These are phyloP conservation scores for Seriola rivoliana DNA, from an alignment of 2,113 vertebrate genomes.

Conservation along the genomic window DNA sequence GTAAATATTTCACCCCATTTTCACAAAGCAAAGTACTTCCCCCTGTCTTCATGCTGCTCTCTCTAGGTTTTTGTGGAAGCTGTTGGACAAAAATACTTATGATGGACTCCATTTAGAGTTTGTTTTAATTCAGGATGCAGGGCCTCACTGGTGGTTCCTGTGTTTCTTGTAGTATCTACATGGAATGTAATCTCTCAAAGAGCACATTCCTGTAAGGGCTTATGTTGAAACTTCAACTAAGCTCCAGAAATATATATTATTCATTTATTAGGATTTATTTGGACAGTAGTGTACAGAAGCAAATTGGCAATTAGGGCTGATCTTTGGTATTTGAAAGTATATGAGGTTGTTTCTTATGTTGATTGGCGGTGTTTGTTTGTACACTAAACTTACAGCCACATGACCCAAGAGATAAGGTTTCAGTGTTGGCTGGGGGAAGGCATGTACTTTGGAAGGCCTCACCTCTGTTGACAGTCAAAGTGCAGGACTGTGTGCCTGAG, in stretches of 20 bases:
- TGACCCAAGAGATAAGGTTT: slow-evolving; percentile 80
- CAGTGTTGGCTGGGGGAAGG: slow-evolving; percentile 55
- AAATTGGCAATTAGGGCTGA: not conserved
- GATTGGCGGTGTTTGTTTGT: slow-evolving; percentile 54
- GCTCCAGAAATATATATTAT: not conserved
- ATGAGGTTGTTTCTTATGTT: slow-evolving; percentile 18
- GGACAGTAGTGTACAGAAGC: not conserved
- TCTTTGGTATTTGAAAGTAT: slow-evolving; percentile 15
- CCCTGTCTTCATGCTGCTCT: slow-evolving; percentile 11
- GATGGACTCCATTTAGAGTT: not conserved
- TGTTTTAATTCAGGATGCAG: not conserved
- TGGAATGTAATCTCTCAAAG: slow-evolving; percentile 34
- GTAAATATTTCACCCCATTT: slow-evolving; percentile 3
- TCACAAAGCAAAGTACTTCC: not conserved
- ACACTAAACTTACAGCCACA: slow-evolving; percentile 64
- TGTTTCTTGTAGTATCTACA: slow-evolving; percentile 24
- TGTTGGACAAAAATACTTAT: not conserved
- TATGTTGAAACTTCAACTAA: slow-evolving; percentile 30
- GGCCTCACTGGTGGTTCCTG: not conserved
- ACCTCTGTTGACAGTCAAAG: slow-evolving; percentile 65
- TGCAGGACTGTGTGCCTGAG: slow-evolving; percentile 46
- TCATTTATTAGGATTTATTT: not conserved
- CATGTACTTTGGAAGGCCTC: slow-evolving; percentile 74
- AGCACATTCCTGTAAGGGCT: slow-evolving; percentile 46
- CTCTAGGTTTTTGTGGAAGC: not conserved